Evolutionary conservation across 2,797 vertebrate species (phyloP), one percentile per base, ranked within the genome.

Genomic region (Hippopotamyrus pictus): DNA sequence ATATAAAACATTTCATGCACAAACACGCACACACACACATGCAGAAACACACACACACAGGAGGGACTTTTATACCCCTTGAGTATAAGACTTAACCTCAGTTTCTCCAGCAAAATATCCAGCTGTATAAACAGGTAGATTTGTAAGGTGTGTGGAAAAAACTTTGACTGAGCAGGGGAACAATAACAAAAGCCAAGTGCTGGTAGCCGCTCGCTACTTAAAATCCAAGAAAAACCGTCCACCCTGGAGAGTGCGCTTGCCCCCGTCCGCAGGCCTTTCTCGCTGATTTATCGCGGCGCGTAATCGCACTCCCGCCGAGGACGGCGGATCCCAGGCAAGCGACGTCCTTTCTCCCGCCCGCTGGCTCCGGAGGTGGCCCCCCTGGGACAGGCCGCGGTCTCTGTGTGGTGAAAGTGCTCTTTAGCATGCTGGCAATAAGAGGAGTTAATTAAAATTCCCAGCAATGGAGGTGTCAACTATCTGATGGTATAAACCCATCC

Each of bases 381-480:
- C 93, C 93, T 92, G 96, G 96, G 95, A 97, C 96, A 97, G 96
- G 92, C 96, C 95, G 93, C 94, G 95, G 95, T 97, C 95, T 96
- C 93, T 89, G 91, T 95, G 97, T 96, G 97, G 97, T 97, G 96
- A 95, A 96, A 92, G 86, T 95, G 96, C 95, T 94, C 96, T 93
- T 91, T 96, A 96, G 96, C 96, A 96, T 96, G 96, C 96, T 97
- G 97, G 97, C 92, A 96, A 96, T 93, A 94, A 94, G 94, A 96
- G 96, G 98, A 97, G 96, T 97, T 97, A 97, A 98, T 98, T 97
- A 97, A 97, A 98, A 97, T 96, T 96, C 95, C 96, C 95, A 94
- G 95, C 95, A 97, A 96, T 94, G 93, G 96, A 97, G 96, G 96
- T 97, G 96, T 97, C 96, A 90, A 94, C 95, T 97, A 96, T 96